Conservation (phyloP, 2,888 invertebrate species). For the Limnephilus rhombicus region DNA sequence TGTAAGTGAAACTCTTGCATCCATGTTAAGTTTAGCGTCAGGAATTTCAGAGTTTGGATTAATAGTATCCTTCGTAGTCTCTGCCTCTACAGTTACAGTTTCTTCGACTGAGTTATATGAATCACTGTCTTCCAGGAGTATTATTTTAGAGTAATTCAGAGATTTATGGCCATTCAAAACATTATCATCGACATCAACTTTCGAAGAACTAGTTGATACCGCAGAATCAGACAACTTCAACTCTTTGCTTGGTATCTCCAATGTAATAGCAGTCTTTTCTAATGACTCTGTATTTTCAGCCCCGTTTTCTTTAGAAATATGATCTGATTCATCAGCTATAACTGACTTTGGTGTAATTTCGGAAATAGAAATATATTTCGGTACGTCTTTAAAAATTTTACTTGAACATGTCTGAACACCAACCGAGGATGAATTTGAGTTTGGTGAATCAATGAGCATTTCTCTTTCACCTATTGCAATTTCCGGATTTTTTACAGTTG, state of each 20-base stretch:
- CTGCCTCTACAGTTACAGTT: not conserved
- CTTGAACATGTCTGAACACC: not conserved
- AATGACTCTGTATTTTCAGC: too few relatives aligned
- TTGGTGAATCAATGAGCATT: not conserved
- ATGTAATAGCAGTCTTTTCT: not conserved
- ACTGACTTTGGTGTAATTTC: not conserved
- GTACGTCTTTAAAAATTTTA: too few relatives aligned
- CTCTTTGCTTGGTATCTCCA: not conserved
- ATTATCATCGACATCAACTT: not conserved
- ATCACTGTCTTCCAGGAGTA: slow-evolving; percentile 34
- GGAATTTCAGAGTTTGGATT: not conserved
- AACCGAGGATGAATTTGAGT: not conserved
- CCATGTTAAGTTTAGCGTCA: not conserved
- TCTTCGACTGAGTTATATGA: not conserved
- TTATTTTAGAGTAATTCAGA: slow-evolving; percentile 9
- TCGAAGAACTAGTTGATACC: not conserved
- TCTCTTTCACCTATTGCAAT: not conserved
- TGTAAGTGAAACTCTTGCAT: slow-evolving; percentile 2
- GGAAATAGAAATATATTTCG: too few relatives aligned
- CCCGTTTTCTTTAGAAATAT: not conserved
- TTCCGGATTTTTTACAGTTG: not conserved
- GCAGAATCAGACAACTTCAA: not conserved
- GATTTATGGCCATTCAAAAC: not conserved
- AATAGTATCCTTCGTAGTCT: not conserved
- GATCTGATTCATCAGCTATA: not conserved